Conservation (phyloP, 2,113 vertebrate species). For the Cephalopterus ornatus region DNA sequence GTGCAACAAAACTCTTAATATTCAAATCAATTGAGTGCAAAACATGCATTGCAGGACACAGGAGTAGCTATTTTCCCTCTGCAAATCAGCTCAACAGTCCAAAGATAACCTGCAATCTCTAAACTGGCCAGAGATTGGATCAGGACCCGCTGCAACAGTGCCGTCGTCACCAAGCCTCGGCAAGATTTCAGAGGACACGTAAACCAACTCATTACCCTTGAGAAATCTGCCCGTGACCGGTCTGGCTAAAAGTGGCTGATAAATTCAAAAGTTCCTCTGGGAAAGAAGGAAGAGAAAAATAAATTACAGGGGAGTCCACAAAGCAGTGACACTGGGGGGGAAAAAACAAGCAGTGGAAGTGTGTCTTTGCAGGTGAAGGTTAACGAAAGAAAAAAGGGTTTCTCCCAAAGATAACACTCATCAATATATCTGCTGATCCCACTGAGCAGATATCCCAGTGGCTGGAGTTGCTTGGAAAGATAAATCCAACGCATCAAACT, state of each 20-base stretch:
- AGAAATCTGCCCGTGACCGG: not conserved
- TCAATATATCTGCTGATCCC: slow-evolving; percentile 20
- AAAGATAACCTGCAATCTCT: not conserved
- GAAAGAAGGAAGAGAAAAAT: not conserved
- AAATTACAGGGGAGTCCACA: not conserved
- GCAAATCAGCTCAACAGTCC: not conserved
- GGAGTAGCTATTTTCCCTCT: not conserved
- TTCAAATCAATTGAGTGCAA: not conserved
- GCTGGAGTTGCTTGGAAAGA: not conserved
- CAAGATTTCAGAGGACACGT: not conserved
- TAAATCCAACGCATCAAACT: slow-evolving; percentile 20
- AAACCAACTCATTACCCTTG: not conserved
- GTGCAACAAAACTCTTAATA: not conserved
- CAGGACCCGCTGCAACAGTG: not conserved
- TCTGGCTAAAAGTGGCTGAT: not conserved
- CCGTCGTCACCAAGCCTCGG: not conserved
- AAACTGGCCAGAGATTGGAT: not conserved
- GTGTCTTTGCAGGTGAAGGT: not conserved
- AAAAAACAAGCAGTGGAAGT: not conserved
- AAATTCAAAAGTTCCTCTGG: not conserved
- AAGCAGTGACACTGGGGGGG: not conserved
- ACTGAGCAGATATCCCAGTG: not conserved
- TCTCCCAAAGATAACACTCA: slow-evolving; percentile 1
- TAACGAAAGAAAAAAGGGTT: not conserved
- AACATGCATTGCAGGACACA: not conserved